Base-by-base conservation (phyloP, 2,888 invertebrate species). In the Flexamia atlantica region DNA sequence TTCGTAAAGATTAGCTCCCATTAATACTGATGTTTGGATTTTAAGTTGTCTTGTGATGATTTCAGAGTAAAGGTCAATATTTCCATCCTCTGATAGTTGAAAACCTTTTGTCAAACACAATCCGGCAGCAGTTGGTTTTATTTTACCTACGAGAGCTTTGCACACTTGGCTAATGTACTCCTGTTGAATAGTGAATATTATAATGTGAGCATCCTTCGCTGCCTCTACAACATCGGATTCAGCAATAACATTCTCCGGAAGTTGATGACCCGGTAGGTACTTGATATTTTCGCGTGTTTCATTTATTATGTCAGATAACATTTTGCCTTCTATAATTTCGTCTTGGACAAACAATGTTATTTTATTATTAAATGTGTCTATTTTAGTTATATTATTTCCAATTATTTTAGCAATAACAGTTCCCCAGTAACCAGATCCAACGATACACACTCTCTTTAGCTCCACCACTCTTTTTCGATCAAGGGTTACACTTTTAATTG, bases 1-100 rank as follows among this genome's bases (percentile, higher is more conserved):
- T 84, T 92, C 92, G 0, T 94, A 94, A 46, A 95, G 90, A 89
- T 94, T 95, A 10, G 94, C 94, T 4, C 94, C 95, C 95, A 95
- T 95, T 64, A 95, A 89, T 4, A 94, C 94, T 86, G 92, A 92
- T 87, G 93, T 92, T 4, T 92, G 92, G 85, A 94, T 93, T 83
- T 90, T 90, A 42, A 95, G 89, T 57, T 90, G 89, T n/a, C 92
- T 90, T 68, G 91, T 90, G 81, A 94, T 92, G 30, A 93, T 91
- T 87, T 93, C 92, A 0, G 94, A 94, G 83, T 95, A 93, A 20
- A 95, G 90, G 82, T 92, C 91, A 86, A 94, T 91, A 40, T 90
- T 91, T 40, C 91, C 91, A 28, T 64, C 64, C 10, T 64, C 64
- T 17, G 64, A 28, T n/a, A 64, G 30, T 30, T 64, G 28, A 64